Evolutionary conservation across 2,888 invertebrate species (phyloP), one percentile per base, ranked within the genome.

Genomic region (Andrena dorsata): DNA sequence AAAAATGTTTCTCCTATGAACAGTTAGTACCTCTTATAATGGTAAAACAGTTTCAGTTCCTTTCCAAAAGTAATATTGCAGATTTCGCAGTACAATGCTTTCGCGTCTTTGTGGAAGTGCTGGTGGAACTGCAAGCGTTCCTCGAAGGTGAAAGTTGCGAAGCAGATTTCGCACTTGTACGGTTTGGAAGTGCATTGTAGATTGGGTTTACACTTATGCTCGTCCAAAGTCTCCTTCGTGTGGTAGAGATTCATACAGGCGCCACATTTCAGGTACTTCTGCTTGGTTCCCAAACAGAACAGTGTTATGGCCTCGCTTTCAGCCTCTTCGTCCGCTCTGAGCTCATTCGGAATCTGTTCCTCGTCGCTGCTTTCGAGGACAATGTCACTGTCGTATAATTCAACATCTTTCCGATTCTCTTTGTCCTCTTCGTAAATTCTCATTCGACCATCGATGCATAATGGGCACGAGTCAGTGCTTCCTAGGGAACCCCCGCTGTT

Each of bases 161-260:
- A 82, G 47, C 91, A 92, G 3, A 86, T 28, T 1, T 74, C 64
- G 56, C 91, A 92, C 32, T 89, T 88, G 72, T 92, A 92, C 0
- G 89, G 87, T 32, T 86, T 89, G 0, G 91, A 87, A 6, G 91
- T 92, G 32, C 77, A 84, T 32, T 88, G 90, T 2, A 89, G 75
- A 58, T 82, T 89, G 0, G 91, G 91, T 53, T 92, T 91, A 26
- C 92, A 91, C 65, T 90, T 92, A 70, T 91, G 91, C 58, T 65
- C 74, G 20, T 90, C 88, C 4, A 92, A 66, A 6, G 85, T 90
- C 56, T 91, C 91, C n/a, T 88, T 86, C 1, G 90, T 91, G 23
- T 89, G 88, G 70, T 91, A 92, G 0, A 91, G 84, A 86, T 92
- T 91, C 91, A 91, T 91, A 41, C 92, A 91, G 6, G 91, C 91